A percentile compares a stretch with the other conserved stretches of the same genome.
Conservation (phyloP, 2,797 vertebrate genomes). For the Pseudochirops corinnae region DNA sequence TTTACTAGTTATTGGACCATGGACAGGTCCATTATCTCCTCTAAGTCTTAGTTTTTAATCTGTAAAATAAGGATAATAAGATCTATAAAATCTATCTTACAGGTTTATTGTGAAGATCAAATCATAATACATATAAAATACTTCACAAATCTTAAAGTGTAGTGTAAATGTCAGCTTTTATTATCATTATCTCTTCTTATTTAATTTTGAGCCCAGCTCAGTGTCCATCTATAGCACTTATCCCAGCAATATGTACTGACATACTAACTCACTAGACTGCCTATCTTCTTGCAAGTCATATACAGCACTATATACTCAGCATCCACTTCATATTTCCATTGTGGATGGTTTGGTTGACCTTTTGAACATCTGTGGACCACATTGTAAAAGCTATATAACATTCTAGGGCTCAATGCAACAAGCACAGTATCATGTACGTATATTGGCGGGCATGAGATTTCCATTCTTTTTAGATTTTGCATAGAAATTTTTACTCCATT, state of each 20-base stretch:
- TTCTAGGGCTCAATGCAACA: background rate
- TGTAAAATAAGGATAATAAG: background rate
- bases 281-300: background rate
- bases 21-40: background rate
- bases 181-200: background rate
- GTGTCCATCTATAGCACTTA: background rate
- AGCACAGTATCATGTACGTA: background rate
- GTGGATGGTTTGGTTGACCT: background rate
- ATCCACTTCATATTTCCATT: background rate
- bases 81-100: background rate
- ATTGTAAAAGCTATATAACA: background rate
- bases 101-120: background rate
- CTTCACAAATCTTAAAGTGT: background rate
- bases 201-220: background rate
- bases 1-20: background rate
- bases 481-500: background rate
- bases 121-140: background rate
- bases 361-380: background rate
- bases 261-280: background rate
- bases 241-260: background rate
- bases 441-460: background rate
- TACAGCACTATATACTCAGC: background rate
- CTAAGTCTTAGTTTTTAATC: background rate
- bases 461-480: background rate
- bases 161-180: background rate